phyloP scores from a whole-genome alignment of 2,888 invertebrate species.

The Meteorus colon region DNA sequence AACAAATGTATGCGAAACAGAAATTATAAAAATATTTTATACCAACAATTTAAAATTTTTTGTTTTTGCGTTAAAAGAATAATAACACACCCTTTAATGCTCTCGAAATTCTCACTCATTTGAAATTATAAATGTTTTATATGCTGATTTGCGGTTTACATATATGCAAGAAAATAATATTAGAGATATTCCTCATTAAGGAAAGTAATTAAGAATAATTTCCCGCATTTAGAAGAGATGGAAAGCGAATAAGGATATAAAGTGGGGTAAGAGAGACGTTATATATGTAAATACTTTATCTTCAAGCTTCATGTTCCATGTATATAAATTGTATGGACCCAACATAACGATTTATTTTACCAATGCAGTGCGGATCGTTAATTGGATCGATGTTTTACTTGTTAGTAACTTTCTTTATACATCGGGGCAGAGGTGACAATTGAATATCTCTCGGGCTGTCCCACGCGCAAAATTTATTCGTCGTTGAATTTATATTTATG shows the following conservation, averaged over 20 bases:
- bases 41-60: too few relatives aligned
- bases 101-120: slow-evolving; percentile 15
- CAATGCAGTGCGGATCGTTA: slow-evolving; percentile 53
- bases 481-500: background rate
- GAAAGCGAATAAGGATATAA: background rate
- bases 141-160: slow-evolving; percentile 5
- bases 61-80: too few relatives aligned
- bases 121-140: background rate
- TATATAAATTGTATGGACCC: background rate
- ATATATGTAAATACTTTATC: slow-evolving; percentile 3
- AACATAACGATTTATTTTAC: slow-evolving; percentile 53
- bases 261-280: background rate
- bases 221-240: background rate
- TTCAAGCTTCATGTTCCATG: slow-evolving; percentile 6
- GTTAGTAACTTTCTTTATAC: slow-evolving; percentile 51
- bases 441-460: slow-evolving; percentile 52
- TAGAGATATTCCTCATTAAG: slow-evolving; percentile 26
- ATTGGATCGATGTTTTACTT: slow-evolving; percentile 57
- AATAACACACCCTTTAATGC: slow-evolving; percentile 16
- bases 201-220: slow-evolving; percentile 27
- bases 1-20: too few relatives aligned
- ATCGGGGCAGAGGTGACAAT: slow-evolving; percentile 51
- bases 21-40: too few relatives aligned
- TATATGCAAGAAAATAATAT: background rate
- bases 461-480: slow-evolving; percentile 31